Evolutionary conservation across 2,113 vertebrate genomes (phyloP).

Genomic region (Microcebus jonahi): DNA sequence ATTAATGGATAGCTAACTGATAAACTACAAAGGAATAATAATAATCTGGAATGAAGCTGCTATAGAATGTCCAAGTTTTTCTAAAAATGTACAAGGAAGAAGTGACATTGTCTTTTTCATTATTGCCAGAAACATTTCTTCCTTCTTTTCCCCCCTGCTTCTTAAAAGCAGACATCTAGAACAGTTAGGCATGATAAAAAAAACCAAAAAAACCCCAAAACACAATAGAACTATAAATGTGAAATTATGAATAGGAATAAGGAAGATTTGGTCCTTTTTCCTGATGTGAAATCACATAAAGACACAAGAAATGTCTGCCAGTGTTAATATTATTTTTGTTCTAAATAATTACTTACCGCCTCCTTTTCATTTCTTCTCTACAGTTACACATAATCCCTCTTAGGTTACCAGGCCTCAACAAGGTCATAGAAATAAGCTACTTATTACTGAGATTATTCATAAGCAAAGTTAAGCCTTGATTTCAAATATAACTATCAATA

Average conservation of each 20-base stretch:
- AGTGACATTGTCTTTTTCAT: not conserved
- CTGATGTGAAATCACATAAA: conserved; percentile 15
- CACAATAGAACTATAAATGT: not conserved
- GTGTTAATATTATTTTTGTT: not conserved
- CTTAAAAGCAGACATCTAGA: not conserved
- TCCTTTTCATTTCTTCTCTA: conserved; percentile 47
- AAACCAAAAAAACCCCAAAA: no score
- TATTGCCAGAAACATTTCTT: not conserved
- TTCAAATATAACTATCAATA: conserved; percentile 77
- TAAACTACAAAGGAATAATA: conserved; percentile 1
- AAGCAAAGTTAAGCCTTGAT: conserved; percentile 80
- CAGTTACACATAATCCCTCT: conserved; percentile 62
- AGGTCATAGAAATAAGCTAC: conserved; percentile 82
- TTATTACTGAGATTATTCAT: conserved; percentile 80
- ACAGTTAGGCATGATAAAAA: not conserved
- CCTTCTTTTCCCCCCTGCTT: not conserved
- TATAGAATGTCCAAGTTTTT: not conserved
- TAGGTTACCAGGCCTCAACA: conserved; percentile 65
- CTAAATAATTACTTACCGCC: not conserved
- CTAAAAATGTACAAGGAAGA: conserved; percentile 15
- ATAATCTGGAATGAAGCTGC: not conserved
- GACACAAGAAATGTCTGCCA: not conserved
- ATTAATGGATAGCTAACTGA: not conserved
- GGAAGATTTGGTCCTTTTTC: conserved; percentile 10
- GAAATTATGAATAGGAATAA: conserved; percentile 14